A percentile compares a stretch with the other conserved stretches of the same genome.
Evolutionary conservation across 2,113 vertebrate species (phyloP).

Genomic region (Nanorana parkeri): DNA sequence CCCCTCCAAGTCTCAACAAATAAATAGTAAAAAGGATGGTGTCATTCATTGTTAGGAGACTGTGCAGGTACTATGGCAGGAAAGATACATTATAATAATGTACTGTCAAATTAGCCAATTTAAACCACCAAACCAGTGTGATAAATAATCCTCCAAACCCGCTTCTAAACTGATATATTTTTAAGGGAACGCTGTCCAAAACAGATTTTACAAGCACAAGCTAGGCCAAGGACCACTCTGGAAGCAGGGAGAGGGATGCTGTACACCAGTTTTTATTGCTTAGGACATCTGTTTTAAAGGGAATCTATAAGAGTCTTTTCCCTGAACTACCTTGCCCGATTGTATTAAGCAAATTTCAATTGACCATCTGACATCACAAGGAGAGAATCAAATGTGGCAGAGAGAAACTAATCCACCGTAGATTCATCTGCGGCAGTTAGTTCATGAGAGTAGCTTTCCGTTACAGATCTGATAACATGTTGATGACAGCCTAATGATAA

Average conservation of each 20-base stretch:
- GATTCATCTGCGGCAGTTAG: too few relatives aligned
- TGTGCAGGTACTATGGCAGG: not conserved
- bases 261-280: slow-evolving; percentile 34
- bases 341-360: slow-evolving; percentile 31
- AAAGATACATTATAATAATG: not conserved
- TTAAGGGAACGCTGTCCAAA: slow-evolving; percentile 2
- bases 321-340: slow-evolving; percentile 24
- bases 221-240: slow-evolving; percentile 21
- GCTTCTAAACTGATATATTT: slow-evolving; percentile 28
- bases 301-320: slow-evolving; percentile 29
- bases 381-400: slow-evolving; percentile 4
- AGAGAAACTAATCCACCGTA: not conserved
- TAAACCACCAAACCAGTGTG: slow-evolving; percentile 31
- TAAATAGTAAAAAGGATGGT: not conserved
- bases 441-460: too few relatives aligned
- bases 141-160: slow-evolving; percentile 33
- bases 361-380: slow-evolving; percentile 22
- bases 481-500: too few relatives aligned
- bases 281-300: slow-evolving; percentile 38
- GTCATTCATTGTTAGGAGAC: slow-evolving; percentile 8
- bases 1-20: too few relatives aligned
- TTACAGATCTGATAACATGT: too few relatives aligned
- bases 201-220: slow-evolving; percentile 12
- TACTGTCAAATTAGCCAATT: slow-evolving; percentile 29
- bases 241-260: slow-evolving; percentile 19